Conservation (phyloP, 1,140 invertebrate species). For the Reticulitermes speratus region DNA sequence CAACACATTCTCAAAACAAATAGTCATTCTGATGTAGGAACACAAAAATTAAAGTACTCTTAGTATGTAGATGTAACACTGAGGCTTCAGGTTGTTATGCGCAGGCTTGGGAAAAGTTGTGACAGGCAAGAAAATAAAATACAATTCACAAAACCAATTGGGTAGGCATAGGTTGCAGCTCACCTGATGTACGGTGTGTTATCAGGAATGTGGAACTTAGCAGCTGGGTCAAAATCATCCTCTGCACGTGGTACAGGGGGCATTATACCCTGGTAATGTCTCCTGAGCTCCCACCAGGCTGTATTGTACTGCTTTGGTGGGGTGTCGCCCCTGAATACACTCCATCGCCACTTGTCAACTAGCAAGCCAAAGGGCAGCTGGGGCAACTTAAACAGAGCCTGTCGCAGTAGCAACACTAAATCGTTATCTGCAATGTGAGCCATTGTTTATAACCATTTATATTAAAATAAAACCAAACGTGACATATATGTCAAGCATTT, state of each 20-base stretch:
- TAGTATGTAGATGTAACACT: too few species aligned
- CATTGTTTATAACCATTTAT: not conserved
- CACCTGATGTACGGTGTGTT: constrained; percentile 69
- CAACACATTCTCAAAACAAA: too few species aligned
- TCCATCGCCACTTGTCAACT: constrained; percentile 76
- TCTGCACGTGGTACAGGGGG: constrained; percentile 54
- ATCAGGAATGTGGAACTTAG: constrained; percentile 70
- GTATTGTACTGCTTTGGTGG: constrained; percentile 54
- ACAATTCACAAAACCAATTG: too few species aligned
- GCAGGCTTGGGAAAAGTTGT: too few species aligned
- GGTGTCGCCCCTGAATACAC: constrained; percentile 63
- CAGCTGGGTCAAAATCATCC: constrained; percentile 61
- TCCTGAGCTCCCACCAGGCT: constrained; percentile 64
- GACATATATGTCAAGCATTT: too few species aligned
- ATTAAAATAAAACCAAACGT: too few species aligned
- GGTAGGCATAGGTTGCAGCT: too few species aligned
- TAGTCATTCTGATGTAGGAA: too few species aligned
- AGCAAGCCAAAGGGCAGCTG: constrained; percentile 71
- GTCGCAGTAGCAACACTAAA: constrained; percentile 55
- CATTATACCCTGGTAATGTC: constrained; percentile 60
- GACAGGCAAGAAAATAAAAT: too few species aligned
- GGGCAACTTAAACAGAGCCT: constrained; percentile 71
- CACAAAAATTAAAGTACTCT: too few species aligned
- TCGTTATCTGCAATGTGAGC: constrained; percentile 38
- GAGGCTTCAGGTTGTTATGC: too few species aligned